These are phyloP conservation scores for Crotalus viridis DNA, from an alignment of 2,113 vertebrate genomes.

Conservation along the genomic window DNA sequence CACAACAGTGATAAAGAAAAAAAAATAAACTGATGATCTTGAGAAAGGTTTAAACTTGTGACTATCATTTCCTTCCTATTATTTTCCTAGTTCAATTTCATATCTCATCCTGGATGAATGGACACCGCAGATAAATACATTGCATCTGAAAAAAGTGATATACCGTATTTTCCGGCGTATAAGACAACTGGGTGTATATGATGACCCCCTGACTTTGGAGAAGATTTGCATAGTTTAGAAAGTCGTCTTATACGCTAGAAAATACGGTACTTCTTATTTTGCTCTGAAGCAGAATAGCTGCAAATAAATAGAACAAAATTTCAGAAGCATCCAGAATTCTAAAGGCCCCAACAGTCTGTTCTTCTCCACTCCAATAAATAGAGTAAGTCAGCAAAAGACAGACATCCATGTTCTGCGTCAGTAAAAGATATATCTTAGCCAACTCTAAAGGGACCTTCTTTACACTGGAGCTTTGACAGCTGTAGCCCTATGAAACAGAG, in stretches of 20 bases:
- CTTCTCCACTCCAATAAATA: slow-evolving; percentile 12
- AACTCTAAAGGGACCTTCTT: neutral
- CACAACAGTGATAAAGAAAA: slow-evolving; percentile 2
- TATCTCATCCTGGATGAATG: neutral
- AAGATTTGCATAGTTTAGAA: no score
- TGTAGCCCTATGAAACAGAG: neutral
- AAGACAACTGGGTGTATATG: no score
- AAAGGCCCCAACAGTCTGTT: slow-evolving; percentile 2
- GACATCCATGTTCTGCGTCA: neutral
- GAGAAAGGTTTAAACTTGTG: neutral
- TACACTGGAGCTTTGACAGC: neutral
- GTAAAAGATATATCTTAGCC: neutral
- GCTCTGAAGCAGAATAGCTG: slow-evolving; percentile 25
- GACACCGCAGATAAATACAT: slow-evolving; percentile 2
- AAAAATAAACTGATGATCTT: neutral
- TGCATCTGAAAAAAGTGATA: slow-evolving; percentile 29
- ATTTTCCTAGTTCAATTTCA: slow-evolving; percentile 9
- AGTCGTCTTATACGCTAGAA: no score
- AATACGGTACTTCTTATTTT: slow-evolving; percentile 19
- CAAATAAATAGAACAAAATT: slow-evolving; percentile 3
- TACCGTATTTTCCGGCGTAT: neutral
- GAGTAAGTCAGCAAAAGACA: neutral
- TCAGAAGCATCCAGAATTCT: slow-evolving; percentile 19
- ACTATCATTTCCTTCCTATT: neutral
- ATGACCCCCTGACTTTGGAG: no score